Evolutionary conservation across 1,140 invertebrate species (phyloP), one percentile per base, ranked within the genome.

Genomic region (Holcopasites calliopsidis): DNA sequence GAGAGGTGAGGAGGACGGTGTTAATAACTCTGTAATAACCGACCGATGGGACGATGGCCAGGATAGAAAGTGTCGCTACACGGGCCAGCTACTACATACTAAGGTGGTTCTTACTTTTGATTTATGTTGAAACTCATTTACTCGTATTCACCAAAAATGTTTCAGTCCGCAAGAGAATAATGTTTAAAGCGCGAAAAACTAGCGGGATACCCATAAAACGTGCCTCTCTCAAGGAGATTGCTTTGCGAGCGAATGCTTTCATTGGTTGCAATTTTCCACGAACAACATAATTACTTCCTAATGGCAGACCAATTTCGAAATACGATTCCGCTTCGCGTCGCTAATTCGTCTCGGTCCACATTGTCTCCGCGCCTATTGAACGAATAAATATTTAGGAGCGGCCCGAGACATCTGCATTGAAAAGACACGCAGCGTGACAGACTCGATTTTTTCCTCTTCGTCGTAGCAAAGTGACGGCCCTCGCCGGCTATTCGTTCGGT

Each of bases 291-390:
- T 80, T 77, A 69, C 23, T 40, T 35, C 28, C 35, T 66, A 71
- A 82, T 79, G 74, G 81, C 65, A 73, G 54, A 50, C 42, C 77
- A 82, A 77, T 82, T 82, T 81, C 61, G 62, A 76, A 65, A 80
- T 23, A 49, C 60, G 23, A n/a, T 49, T 68, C 62, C 26, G 55
- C 33, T 69, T 58, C 49, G 62, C 60, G 35, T 26, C 38, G 57
- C 21, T 71, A 76, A 80, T 76, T 80, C 73, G 50, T 69, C 79
- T 16, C 61, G 68, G 40, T 40, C 66, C 38, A 66, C 57, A 81
- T 82, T 81, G 79, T 81, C 49, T 44, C 52, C 50, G 44, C 80
- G 68, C 75, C 58, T 31, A 71, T 73, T 28, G 47, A 52, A 58
- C 49, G 68, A 62, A 82, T 82, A 70, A 77, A 77, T 82, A 74